Evolutionary conservation across 2,113 vertebrate species (phyloP).

Genomic region (Bujurquina vittata): DNA sequence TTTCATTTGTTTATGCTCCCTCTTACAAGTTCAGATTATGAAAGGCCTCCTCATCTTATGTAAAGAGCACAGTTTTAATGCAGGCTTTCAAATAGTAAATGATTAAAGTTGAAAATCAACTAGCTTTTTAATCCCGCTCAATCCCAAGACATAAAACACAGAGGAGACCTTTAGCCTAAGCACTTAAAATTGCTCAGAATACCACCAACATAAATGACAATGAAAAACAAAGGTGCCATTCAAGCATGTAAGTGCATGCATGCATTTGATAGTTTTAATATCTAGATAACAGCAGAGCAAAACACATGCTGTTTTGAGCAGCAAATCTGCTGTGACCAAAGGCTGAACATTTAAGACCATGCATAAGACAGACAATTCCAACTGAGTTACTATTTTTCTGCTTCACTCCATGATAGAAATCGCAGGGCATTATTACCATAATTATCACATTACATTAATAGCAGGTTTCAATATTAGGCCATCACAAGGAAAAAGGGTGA

Average conservation of each 20-base stretch:
- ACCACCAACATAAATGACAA: slow-evolving; percentile 46
- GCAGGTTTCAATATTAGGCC: slow-evolving; percentile 5
- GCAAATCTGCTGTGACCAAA: slow-evolving; percentile 31
- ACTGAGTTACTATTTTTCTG: not conserved
- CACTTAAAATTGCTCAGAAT: slow-evolving; percentile 24
- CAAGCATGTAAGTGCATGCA: slow-evolving; percentile 57
- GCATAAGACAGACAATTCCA: slow-evolving; percentile 46
- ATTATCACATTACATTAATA: not conserved
- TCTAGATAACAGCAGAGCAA: slow-evolving; percentile 28
- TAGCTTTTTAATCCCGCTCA: not conserved
- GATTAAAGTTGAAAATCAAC: not conserved
- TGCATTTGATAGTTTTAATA: slow-evolving; percentile 18
- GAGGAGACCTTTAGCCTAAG: not conserved
- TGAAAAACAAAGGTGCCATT: slow-evolving; percentile 55
- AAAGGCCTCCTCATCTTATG: not conserved
- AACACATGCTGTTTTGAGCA: slow-evolving; percentile 55
- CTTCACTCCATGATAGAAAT: not conserved
- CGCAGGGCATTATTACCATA: not conserved
- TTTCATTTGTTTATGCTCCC: not conserved
- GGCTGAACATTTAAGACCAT: slow-evolving; percentile 43
- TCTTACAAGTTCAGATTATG: not conserved
- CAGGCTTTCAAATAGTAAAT: not conserved
- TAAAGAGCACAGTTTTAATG: not conserved
- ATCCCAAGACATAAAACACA: not conserved
- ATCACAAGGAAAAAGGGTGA: slow-evolving; percentile 9